These are phyloP conservation scores for Nautilus pompilius DNA, from an alignment of 1,140 invertebrate species.

Conservation along the genomic window DNA sequence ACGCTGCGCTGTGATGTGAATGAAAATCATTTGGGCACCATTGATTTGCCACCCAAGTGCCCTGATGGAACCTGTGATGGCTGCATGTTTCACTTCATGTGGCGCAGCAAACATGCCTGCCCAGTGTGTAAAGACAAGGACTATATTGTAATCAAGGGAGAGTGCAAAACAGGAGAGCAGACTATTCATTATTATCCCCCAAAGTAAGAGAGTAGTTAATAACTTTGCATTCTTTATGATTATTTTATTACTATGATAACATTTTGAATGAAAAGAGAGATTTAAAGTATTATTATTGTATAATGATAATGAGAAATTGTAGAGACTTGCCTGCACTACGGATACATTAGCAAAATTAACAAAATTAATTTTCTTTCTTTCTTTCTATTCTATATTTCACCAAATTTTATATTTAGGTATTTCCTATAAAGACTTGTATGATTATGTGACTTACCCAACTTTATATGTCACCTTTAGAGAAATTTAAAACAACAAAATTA, in stretches of 20 bases:
- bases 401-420: too few species aligned
- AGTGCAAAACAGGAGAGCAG: slow-evolving; percentile 61
- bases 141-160: slow-evolving; percentile 59
- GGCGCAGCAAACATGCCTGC: slow-evolving; percentile 59
- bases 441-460: background rate
- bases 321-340: too few species aligned
- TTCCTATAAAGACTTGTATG: background rate
- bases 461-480: too few species aligned
- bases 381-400: too few species aligned
- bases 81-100: slow-evolving; percentile 64
- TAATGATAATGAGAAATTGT: too few species aligned
- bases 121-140: slow-evolving; percentile 58
- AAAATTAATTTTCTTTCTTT: too few species aligned
- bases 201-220: slow-evolving; percentile 51
- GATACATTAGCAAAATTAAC: too few species aligned
- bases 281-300: too few species aligned
- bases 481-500: too few species aligned
- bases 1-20: slow-evolving; percentile 54
- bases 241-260: too few species aligned
- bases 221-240: too few species aligned
- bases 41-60: slow-evolving; percentile 60
- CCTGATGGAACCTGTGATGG: slow-evolving; percentile 67
- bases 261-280: too few species aligned
- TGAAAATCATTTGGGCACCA: slow-evolving; percentile 47
- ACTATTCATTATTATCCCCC: slow-evolving; percentile 60